A percentile compares a stretch with the other conserved stretches of the same genome.
These are phyloP conservation scores for Toxonevra muliebris DNA, from an alignment of 2,888 invertebrate genomes.

Conservation along the genomic window DNA sequence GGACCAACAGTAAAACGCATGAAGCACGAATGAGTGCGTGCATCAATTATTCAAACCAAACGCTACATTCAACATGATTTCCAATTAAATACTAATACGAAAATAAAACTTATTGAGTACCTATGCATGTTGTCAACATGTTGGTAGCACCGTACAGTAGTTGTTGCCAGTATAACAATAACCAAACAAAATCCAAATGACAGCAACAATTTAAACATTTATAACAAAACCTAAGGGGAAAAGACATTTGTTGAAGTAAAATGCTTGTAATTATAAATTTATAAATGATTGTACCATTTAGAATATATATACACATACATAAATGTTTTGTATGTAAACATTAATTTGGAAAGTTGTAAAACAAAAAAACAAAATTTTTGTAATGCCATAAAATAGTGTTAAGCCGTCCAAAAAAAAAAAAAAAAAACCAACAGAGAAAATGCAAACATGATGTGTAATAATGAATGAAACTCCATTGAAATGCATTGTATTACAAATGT, in stretches of 20 bases:
- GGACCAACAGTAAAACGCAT: conserved; percentile 52
- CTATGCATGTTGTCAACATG: conserved; percentile 29
- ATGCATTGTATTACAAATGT: no score
- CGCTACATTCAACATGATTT: conserved; percentile 7
- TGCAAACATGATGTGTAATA: not conserved
- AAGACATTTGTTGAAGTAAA: not conserved
- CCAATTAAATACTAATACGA: conserved; percentile 10
- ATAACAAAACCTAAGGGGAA: no score
- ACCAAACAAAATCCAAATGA: conserved; percentile 21
- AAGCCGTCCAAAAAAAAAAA: conserved; percentile 40
- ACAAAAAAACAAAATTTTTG: conserved; percentile 19
- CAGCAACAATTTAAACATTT: not conserved
- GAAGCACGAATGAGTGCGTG: conserved; percentile 59
- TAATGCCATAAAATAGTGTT: conserved; percentile 41
- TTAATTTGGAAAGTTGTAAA: conserved; percentile 8
- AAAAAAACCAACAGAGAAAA: no score
- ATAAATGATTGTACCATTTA: not conserved
- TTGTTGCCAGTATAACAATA: not conserved
- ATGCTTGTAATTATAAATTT: conserved; percentile 10
- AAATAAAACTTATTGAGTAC: conserved; percentile 32
- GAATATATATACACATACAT: conserved; percentile 12
- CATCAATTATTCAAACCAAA: conserved; percentile 3
- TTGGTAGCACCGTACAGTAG: conserved; percentile 8
- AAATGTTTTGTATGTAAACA: conserved; percentile 7
- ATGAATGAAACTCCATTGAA: no score